A percentile compares a stretch with the other conserved stretches of the same genome.
Conservation (phyloP, 2,888 invertebrate species). For the Clitarchus hookeri region DNA sequence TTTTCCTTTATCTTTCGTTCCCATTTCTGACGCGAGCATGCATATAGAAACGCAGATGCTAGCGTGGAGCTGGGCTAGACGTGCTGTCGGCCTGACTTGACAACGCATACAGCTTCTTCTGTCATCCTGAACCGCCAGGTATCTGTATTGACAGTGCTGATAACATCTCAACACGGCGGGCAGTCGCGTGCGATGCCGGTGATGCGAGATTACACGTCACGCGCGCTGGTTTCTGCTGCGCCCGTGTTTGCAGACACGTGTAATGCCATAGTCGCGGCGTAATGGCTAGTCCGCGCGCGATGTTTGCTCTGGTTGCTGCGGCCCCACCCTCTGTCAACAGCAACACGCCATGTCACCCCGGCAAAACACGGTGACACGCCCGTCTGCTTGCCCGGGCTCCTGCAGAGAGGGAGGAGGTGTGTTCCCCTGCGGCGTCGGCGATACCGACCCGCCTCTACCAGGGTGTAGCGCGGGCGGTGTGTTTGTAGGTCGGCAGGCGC, state of each 20-base stretch:
- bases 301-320: not conserved
- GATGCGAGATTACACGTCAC: no score
- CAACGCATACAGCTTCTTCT: no score
- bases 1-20: no score
- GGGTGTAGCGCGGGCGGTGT: not conserved
- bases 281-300: not conserved
- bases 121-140: not conserved
- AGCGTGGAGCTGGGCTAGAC: no score
- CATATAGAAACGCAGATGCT: no score
- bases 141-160: not conserved
- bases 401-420: not conserved
- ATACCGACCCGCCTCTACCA: not conserved
- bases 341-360: not conserved
- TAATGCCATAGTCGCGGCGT: constrained; percentile 7
- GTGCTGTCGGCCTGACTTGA: no score
- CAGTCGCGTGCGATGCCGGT: no score
- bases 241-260: constrained; percentile 2
- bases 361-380: not conserved
- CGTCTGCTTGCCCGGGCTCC: not conserved
- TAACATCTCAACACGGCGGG: not conserved
- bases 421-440: not conserved
- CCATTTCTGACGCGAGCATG: no score
- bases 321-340: not conserved
- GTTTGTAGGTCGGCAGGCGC: not conserved
- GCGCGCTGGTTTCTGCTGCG: not conserved